phyloP scores from a whole-genome alignment of 2,113 vertebrate genomes.

The Periophthalmodon schlosseri region DNA sequence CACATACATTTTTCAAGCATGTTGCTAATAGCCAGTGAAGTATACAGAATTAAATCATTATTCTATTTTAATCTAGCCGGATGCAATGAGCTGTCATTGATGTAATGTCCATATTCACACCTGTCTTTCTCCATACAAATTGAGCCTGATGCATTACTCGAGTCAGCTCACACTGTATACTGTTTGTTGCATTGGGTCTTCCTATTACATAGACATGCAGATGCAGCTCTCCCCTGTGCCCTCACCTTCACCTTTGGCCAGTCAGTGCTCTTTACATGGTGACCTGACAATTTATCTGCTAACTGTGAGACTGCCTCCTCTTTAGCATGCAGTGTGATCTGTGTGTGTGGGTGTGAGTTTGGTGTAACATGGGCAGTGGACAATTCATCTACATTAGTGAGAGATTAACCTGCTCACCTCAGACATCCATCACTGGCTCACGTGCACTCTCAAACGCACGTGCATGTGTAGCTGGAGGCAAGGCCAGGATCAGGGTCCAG shows the following conservation, averaged over 20 bases:
- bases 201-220: constrained; percentile 15
- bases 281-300: constrained; percentile 33
- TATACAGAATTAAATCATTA: background rate
- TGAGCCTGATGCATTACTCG: no score
- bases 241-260: constrained; percentile 44
- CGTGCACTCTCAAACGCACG: constrained; percentile 31
- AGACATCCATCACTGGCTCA: constrained; percentile 62
- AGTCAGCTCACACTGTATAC: no score
- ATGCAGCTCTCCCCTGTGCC: constrained; percentile 17
- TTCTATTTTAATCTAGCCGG: background rate
- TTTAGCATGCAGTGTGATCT: constrained; percentile 28
- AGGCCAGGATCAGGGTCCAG: constrained; percentile 40
- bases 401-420: constrained; percentile 72
- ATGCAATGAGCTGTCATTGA: no score
- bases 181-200: background rate
- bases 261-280: constrained; percentile 15
- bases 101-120: no score
- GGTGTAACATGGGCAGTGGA: constrained; percentile 48
- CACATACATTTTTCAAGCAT: background rate
- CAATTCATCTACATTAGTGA: constrained; percentile 74
- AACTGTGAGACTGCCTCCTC: constrained; percentile 31
- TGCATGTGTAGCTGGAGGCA: constrained; percentile 29
- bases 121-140: no score
- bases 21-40: background rate
- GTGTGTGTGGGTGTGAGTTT: constrained; percentile 22